These are phyloP conservation scores for Atractosteus spatula DNA, from an alignment of 2,113 vertebrate genomes.

Conservation along the genomic window DNA sequence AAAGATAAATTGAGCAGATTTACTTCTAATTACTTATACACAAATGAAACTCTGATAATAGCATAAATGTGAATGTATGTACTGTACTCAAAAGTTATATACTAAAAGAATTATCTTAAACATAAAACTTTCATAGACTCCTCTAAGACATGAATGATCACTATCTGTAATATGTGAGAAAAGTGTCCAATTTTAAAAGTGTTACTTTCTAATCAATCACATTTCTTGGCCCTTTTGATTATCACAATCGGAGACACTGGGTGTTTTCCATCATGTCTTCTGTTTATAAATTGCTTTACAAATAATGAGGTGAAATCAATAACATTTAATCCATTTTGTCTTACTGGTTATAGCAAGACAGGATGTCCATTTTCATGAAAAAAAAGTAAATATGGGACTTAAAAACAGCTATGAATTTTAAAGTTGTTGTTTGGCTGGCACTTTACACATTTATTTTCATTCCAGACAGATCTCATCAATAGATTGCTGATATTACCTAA, in stretches of 20 bases:
- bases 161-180: conserved; percentile 20
- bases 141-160: conserved; percentile 23
- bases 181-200: conserved; percentile 19
- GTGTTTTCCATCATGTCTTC: conserved; percentile 5
- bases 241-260: conserved; percentile 6
- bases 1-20: conserved; percentile 43
- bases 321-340: neutral
- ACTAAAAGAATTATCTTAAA: conserved; percentile 10
- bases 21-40: conserved; percentile 45
- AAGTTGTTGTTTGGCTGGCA: neutral
- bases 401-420: neutral
- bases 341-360: neutral
- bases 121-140: conserved; percentile 17
- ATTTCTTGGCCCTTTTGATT: conserved; percentile 27
- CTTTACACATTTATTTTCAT: neutral
- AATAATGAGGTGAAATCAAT: conserved; percentile 12
- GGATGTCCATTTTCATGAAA: neutral
- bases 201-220: conserved; percentile 23
- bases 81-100: conserved; percentile 14
- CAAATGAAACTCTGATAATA: conserved; percentile 42
- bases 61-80: neutral
- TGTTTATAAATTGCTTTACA: conserved; percentile 10
- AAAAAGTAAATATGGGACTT: neutral
- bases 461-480: no score
- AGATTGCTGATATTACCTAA: no score